Evolutionary conservation across 2,888 invertebrate genomes (phyloP).

Genomic region (Acanthopleura granulata): DNA sequence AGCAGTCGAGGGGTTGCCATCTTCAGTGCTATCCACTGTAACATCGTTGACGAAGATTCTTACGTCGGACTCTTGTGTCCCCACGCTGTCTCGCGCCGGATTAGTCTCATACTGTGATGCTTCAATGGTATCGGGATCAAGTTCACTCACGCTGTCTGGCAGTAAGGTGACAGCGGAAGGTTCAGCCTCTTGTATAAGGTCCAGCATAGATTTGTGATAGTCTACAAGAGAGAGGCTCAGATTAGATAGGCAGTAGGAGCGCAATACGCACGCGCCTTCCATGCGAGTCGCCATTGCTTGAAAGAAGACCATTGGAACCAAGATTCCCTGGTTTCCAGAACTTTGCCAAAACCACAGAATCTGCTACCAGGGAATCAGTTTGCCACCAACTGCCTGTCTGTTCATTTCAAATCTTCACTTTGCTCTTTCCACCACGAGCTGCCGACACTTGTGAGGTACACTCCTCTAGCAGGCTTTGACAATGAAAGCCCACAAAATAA

Average conservation of each 20-base stretch:
- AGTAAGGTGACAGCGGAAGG: slow-evolving; percentile 22
- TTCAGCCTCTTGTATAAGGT: slow-evolving; percentile 49
- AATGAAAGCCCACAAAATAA: no score
- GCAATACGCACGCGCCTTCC: background rate
- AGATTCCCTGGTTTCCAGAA: no score
- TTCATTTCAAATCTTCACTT: no score
- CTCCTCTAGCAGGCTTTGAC: no score
- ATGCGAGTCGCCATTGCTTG: background rate
- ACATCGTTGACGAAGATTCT: slow-evolving; percentile 63
- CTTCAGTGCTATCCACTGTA: slow-evolving; percentile 52
- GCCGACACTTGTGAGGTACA: no score
- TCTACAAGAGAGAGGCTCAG: slow-evolving; percentile 35
- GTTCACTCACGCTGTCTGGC: background rate
- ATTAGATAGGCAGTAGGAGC: background rate
- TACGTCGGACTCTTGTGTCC: slow-evolving; percentile 40
- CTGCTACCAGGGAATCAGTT: no score
- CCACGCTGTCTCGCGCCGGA: slow-evolving; percentile 1
- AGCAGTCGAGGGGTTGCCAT: slow-evolving; percentile 33
- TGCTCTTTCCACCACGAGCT: no score
- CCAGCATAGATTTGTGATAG: slow-evolving; percentile 62
- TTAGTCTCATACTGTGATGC: background rate
- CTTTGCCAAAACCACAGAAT: no score
- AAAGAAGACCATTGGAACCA: slow-evolving; percentile 2
- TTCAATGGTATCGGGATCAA: background rate
- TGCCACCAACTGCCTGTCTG: no score